Evolutionary conservation across 2,888 invertebrate genomes (phyloP), one percentile per base, ranked within the genome.

Genomic region (Itoplectis maculator): DNA sequence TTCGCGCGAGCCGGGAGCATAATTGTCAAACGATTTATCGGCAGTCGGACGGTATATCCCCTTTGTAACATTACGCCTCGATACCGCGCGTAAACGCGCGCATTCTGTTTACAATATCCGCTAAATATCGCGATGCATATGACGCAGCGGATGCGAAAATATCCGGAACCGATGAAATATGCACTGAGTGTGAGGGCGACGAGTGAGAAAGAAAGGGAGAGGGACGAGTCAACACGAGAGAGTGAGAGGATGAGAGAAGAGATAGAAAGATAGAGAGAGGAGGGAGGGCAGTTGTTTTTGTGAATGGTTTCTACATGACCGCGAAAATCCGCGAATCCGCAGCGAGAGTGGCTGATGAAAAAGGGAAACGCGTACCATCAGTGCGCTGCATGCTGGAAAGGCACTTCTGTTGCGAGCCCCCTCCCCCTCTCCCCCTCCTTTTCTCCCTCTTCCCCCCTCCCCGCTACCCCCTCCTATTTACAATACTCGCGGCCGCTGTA

Each of bases 261-360:
- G n/a, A n/a, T n/a, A n/a, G n/a, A n/a, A n/a, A n/a, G n/a, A n/a
- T n/a, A n/a, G 29, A 29, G 29, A 2, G 29, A 29, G 29, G 29
- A 29, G 37, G 54, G 42, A n/a, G 69, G n/a, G n/a, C n/a, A 37
- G 69, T 56, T 54, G 56, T 42, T 61, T 61, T 61, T 61, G 42
- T 54, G 69, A 70, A 70, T 70, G 40, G 69, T 56, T 70, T 70
- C 23, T 54, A 72, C 56, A 61, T 63, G 72, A 65, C 70, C 54
- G 45, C 40, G 54, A 70, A 70, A 75, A 80, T 65, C 51, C 54
- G 23, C 35, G 37, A 47, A 63, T 63, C 69, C 35, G 47, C 63
- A 70, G 54, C 56, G 23, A 40, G 79, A 68, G 68, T 54, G 40
- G 56, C 29, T 73, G 81, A 78, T 81, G 81, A 78, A 77, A 81